Evolutionary conservation across 2,113 vertebrate genomes (phyloP).

Genomic region (Hoplias malabaricus): DNA sequence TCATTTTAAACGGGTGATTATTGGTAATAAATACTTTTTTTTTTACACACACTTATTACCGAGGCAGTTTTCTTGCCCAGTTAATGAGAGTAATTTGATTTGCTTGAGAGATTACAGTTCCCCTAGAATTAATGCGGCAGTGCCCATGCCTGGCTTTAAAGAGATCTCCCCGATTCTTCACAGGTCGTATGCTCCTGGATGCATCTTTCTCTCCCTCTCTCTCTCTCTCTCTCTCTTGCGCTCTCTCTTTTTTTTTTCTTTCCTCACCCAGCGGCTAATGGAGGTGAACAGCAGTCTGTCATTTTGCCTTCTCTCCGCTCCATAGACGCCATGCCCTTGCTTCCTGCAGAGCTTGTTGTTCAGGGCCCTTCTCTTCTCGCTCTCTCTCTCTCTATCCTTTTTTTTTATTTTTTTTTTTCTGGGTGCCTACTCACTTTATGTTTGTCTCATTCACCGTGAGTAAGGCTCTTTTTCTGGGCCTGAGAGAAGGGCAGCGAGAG

Average conservation of each 20-base stretch:
- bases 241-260: background rate
- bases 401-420: constrained; percentile 15
- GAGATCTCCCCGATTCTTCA: constrained; percentile 99
- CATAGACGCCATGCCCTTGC: constrained; percentile 95
- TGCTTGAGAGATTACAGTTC: constrained; percentile 99
- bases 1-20: constrained; percentile 87
- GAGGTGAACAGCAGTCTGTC: constrained; percentile 99
- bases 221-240: no score
- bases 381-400: background rate
- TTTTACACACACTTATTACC: constrained; percentile 91
- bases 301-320: constrained; percentile 77
- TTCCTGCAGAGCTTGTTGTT: constrained; percentile 90
- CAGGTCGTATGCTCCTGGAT: constrained; percentile 97
- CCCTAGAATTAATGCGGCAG: constrained; percentile 99
- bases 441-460: constrained; percentile 47
- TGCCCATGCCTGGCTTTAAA: constrained; percentile 96
- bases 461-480: constrained; percentile 29
- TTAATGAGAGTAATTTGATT: constrained; percentile 99
- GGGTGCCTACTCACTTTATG: constrained; percentile 57
- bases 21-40: constrained; percentile 94
- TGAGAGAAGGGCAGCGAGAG: constrained; percentile 36
- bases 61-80: constrained; percentile 95
- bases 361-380: constrained; percentile 60
- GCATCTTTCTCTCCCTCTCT: constrained; percentile 70
- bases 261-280: constrained; percentile 96